These are phyloP conservation scores for Pipistrellus nathusii DNA, from an alignment of 2,797 vertebrate species.

Conservation along the genomic window DNA sequence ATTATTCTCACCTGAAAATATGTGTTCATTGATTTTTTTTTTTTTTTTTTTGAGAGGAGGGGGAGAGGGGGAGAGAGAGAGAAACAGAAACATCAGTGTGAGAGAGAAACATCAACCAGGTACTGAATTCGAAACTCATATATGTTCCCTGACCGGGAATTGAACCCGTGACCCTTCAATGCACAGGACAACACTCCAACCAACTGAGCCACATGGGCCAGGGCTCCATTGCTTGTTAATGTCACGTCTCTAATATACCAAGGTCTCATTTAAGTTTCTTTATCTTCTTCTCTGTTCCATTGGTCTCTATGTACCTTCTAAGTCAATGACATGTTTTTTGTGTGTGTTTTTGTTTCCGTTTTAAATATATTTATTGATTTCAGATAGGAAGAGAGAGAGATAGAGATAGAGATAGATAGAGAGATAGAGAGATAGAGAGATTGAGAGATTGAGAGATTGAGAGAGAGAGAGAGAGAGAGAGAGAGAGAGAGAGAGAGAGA, in stretches of 20 bases:
- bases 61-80: not conserved
- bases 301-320: not conserved
- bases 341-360: too few species aligned
- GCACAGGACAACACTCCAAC: not conserved
- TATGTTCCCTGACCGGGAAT: not conserved
- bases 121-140: not conserved
- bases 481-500: too few species aligned
- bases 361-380: too few species aligned
- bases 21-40: not conserved
- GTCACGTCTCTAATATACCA: not conserved
- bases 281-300: not conserved
- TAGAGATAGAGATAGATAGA: too few species aligned
- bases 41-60: not conserved
- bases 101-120: not conserved
- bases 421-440: too few species aligned
- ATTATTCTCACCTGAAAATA: not conserved
- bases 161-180: not conserved
- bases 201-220: not conserved
- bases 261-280: not conserved
- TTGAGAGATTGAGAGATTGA: too few species aligned
- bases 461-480: too few species aligned
- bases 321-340: not conserved
- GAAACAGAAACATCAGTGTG: not conserved
- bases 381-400: too few species aligned
- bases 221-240: conserved; percentile 1